Percentiles rank a stretch among this genome's conserved stretches.
These are phyloP conservation scores for Apteryx mantelli DNA, from an alignment of 2,113 vertebrate genomes.

Conservation along the genomic window DNA sequence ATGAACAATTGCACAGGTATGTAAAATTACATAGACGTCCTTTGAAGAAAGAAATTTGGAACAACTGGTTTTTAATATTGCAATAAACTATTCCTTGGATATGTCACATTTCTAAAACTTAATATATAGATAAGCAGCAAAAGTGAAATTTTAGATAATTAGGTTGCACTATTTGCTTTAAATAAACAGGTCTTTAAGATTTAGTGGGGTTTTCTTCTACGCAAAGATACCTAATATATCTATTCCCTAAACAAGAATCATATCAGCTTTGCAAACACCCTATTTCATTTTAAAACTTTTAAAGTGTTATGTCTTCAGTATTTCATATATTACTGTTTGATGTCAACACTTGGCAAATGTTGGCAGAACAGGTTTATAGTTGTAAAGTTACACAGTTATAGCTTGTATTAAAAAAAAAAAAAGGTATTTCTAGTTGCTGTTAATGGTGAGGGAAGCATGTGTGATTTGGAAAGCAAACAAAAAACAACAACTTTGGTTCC, in stretches of 20 bases:
- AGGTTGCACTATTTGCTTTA: not conserved
- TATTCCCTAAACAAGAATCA: not conserved
- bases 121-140: not conserved
- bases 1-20: constrained; percentile 97
- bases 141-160: not conserved
- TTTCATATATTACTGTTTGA: not conserved
- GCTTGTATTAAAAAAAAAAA: not conserved
- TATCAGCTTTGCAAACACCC: not conserved
- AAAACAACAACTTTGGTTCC: not conserved
- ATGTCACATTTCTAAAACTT: not conserved
- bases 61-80: not conserved
- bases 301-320: not conserved
- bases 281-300: not conserved
- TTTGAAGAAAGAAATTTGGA: not conserved
- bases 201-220: not conserved
- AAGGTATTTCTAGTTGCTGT: not conserved
- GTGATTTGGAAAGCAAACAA: not conserved
- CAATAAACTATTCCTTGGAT: not conserved
- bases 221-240: not conserved
- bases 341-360: not conserved
- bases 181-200: not conserved
- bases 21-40: constrained; percentile 46
- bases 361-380: not conserved
- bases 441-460: not conserved
- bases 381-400: not conserved